Base-by-base conservation (phyloP, 64 coral and sea anemone genomes). In the Cladopsammia gracilis region DNA sequence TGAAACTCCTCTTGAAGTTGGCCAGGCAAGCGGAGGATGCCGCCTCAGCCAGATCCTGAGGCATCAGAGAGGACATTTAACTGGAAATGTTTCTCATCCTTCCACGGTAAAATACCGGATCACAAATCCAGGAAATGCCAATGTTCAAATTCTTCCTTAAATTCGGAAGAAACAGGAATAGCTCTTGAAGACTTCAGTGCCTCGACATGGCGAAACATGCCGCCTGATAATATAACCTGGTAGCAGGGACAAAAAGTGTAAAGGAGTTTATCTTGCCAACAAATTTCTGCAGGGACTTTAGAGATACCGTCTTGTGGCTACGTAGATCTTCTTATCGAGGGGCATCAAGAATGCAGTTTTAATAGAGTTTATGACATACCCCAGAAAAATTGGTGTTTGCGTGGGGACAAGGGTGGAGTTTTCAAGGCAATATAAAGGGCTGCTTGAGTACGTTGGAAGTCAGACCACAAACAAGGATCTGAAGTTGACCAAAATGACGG, bases 121-220 rank as follows among this genome's bases (percentile, higher is more conserved):
- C 83, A 93, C 10, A 59, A 43, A 70, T 93, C 83, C 61, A 93
- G 56, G 18, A 93, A 93, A 11, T 71, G 71, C 91, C 82, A 87
- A 6, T 52, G 74, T 43, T 46, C 0, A 23, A 92, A 20, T 53
- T 92, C 90, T 13, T 59, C 0, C 11, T 48, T 58, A 0, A 93
- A 75, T 2, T 50, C 73, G 9, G 5, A 15, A 9, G 72, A n/a
- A 25, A 78, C 22, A 24, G 46, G 67, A 50, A 88, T 20, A 52
- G 49, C 25, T 48, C 73, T 51, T 7, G 87, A 12, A 9, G 10
- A 43, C 9, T 20, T 8, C 18, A 7, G 8, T 19, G 11, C 49
- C 11, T 62, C 5, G 22, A 25, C 24, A 87, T 87, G 5, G 67
- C 66, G 7, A 19, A 8, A 15, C 26, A 24, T 2, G 57, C 43